Conservation (phyloP, 2,113 vertebrate genomes). For the Fulica atra region DNA sequence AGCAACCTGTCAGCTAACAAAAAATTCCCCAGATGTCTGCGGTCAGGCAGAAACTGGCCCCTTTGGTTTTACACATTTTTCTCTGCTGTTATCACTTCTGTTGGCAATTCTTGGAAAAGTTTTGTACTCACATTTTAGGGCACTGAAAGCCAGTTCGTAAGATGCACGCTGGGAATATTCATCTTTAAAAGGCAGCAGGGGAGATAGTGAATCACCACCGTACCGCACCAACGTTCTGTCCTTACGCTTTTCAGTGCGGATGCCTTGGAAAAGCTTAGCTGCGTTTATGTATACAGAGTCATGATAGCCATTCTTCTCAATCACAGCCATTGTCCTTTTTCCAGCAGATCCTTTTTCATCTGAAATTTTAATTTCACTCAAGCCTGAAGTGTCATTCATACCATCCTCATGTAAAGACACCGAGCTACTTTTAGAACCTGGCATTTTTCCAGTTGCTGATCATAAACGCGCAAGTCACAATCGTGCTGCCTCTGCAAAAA, state of each 20-base stretch:
- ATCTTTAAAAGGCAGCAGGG: conserved; percentile 61
- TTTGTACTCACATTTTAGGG: conserved; percentile 89
- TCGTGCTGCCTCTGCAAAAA: conserved; percentile 53
- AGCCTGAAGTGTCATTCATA: background rate
- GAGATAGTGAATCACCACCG: conserved; percentile 49
- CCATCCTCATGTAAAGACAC: background rate
- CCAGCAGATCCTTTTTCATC: background rate
- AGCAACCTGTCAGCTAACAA: background rate
- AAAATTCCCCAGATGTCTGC: background rate
- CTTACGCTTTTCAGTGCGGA: conserved; percentile 74
- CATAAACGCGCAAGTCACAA: background rate
- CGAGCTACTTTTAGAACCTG: background rate
- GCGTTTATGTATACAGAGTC: conserved; percentile 84
- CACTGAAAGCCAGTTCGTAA: conserved; percentile 86
- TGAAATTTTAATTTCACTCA: background rate
- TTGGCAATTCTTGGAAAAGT: background rate
- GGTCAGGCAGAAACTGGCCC: background rate
- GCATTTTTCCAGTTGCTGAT: conserved; percentile 41
- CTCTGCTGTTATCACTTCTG: background rate
- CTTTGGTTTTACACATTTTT: background rate
- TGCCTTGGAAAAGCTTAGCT: conserved; percentile 85
- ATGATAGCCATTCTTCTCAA: conserved; percentile 65
- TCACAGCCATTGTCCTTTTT: background rate
- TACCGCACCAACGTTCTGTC: conserved; percentile 77
- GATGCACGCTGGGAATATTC: conserved; percentile 67